phyloP scores from a whole-genome alignment of 1,140 invertebrate species.

The Drosophila sucinea region DNA sequence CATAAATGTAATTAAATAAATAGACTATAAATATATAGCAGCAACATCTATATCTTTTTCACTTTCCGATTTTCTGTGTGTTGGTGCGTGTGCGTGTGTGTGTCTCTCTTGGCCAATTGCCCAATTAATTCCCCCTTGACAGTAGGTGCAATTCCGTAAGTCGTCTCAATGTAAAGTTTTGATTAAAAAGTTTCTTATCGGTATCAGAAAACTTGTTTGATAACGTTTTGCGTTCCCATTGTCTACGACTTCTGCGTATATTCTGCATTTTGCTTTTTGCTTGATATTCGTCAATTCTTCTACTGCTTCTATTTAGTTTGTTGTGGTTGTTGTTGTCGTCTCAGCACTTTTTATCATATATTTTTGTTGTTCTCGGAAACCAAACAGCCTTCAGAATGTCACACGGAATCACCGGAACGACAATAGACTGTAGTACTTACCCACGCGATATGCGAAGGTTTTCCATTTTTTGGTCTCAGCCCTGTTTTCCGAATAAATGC shows the following conservation, averaged over 20 bases:
- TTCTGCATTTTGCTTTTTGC: slow-evolving; percentile 4
- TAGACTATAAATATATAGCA: slow-evolving; percentile 44
- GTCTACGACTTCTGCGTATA: slow-evolving; percentile 12
- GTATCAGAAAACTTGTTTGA: slow-evolving; percentile 24
- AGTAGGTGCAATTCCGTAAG: slow-evolving; percentile 18
- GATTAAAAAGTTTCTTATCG: slow-evolving; percentile 56
- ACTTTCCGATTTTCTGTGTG: not conserved
- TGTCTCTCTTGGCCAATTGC: slow-evolving; percentile 40
- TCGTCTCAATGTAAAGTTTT: slow-evolving; percentile 52
- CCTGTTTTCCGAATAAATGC: not conserved
- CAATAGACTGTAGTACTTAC: slow-evolving; percentile 36
- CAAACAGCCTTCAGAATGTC: slow-evolving; percentile 76
- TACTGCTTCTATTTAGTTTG: slow-evolving; percentile 20
- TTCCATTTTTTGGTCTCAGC: not conserved
- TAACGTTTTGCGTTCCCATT: slow-evolving; percentile 9
- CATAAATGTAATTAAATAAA: slow-evolving; percentile 50
- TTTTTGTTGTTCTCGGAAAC: slow-evolving; percentile 56
- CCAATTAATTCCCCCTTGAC: slow-evolving; percentile 39
- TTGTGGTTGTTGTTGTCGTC: not conserved
- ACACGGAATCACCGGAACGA: slow-evolving; percentile 40
- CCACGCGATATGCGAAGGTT: slow-evolving; percentile 37
- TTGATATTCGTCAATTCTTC: slow-evolving; percentile 18
- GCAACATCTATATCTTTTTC: slow-evolving; percentile 14
- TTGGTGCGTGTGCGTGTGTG: slow-evolving; percentile 9
- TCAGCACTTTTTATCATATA: slow-evolving; percentile 55